Conservation (phyloP, 2,888 invertebrate genomes). For the Synergus japonicus region DNA sequence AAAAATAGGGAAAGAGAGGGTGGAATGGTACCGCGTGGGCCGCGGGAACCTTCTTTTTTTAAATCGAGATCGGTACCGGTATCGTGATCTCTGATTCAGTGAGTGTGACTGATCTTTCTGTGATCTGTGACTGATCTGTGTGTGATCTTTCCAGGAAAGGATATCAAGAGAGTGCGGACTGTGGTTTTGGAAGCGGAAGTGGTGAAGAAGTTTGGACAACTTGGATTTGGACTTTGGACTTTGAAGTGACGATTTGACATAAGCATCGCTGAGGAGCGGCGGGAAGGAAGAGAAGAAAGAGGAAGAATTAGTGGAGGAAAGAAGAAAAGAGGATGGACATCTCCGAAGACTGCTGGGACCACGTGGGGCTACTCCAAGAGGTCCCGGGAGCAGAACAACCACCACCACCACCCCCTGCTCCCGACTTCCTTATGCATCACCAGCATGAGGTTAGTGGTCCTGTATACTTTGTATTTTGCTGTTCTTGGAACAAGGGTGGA, state of each 20-base stretch:
- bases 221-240: neutral
- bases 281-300: slow-evolving; percentile 2
- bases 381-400: slow-evolving; percentile 69
- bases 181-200: slow-evolving; percentile 7
- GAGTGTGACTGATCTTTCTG: slow-evolving; percentile 40
- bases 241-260: neutral
- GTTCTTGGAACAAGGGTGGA: neutral
- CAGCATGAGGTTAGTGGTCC: slow-evolving; percentile 70
- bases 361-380: slow-evolving; percentile 76
- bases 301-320: slow-evolving; percentile 3
- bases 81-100: slow-evolving; percentile 19
- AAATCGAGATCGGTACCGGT: slow-evolving; percentile 30
- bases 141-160: slow-evolving; percentile 43
- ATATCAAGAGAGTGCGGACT: neutral
- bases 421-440: slow-evolving; percentile 69
- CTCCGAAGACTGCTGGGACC: slow-evolving; percentile 75
- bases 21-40: slow-evolving; percentile 52
- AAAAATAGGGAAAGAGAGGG: slow-evolving; percentile 46
- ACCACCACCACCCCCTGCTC: slow-evolving; percentile 62
- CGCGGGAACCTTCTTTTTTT: slow-evolving; percentile 47
- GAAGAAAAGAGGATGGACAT: slow-evolving; percentile 67
- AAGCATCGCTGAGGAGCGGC: neutral
- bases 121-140: slow-evolving; percentile 24
- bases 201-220: neutral
- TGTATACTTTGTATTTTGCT: slow-evolving; percentile 6